These are phyloP conservation scores for Acanthopagrus latus DNA, from an alignment of 2,797 vertebrate species.

Conservation along the genomic window DNA sequence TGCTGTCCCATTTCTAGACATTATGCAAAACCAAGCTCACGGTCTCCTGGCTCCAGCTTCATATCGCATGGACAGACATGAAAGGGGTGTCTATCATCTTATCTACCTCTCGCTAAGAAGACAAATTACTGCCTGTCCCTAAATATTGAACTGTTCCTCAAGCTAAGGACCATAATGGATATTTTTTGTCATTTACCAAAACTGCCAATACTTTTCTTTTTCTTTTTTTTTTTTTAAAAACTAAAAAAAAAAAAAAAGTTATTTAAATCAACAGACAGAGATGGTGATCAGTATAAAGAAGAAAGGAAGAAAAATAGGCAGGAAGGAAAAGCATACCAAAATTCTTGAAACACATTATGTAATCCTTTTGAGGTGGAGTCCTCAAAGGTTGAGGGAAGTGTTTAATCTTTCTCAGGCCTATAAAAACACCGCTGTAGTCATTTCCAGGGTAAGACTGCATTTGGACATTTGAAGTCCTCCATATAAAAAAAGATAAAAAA, in stretches of 20 bases:
- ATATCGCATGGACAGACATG: background rate
- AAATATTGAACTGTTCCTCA: background rate
- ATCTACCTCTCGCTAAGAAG: background rate
- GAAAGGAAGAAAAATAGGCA: background rate
- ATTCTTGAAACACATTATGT: too few relatives aligned
- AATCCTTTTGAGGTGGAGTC: too few relatives aligned
- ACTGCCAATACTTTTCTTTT: too few relatives aligned
- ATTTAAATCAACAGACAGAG: constrained; percentile 3
- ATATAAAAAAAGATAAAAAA: background rate
- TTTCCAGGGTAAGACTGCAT: background rate
- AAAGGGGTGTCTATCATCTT: background rate
- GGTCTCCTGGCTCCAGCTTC: background rate
- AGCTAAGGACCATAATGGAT: background rate
- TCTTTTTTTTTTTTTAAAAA: too few relatives aligned
- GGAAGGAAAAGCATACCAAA: background rate
- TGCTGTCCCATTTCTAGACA: background rate
- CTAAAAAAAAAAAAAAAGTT: too few relatives aligned
- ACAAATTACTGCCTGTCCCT: background rate
- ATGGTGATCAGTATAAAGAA: background rate
- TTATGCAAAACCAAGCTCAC: constrained; percentile 6
- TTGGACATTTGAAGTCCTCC: too few relatives aligned
- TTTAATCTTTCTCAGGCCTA: background rate
- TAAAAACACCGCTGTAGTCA: background rate
- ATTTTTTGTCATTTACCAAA: background rate
- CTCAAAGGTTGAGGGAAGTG: background rate